phyloP scores from a whole-genome alignment of 1,140 invertebrate species.

The Cydia splendana region DNA sequence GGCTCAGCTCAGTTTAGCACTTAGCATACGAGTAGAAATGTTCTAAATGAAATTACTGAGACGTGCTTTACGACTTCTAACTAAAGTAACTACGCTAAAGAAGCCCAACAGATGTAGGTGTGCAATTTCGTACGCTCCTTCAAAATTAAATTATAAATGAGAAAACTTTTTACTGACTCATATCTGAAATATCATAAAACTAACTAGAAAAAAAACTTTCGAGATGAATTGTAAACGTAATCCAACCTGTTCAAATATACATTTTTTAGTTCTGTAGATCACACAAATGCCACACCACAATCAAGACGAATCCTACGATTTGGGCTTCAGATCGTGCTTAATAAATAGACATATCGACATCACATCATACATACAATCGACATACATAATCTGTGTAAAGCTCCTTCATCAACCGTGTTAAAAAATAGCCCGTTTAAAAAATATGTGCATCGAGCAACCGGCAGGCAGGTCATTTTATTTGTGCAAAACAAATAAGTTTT shows the following conservation, averaged over 20 bases:
- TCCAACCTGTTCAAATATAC: not conserved
- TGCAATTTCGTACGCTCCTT: conserved; percentile 35
- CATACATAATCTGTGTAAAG: not conserved
- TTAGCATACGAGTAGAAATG: conserved; percentile 25
- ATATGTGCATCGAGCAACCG: conserved; percentile 10
- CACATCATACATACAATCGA: not conserved
- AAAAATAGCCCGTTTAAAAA: conserved; percentile 9
- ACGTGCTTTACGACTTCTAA: conserved; percentile 13
- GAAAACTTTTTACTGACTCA: conserved; percentile 35
- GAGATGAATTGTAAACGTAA: not conserved
- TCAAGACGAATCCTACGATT: not conserved
- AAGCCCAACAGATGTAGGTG: conserved; percentile 34
- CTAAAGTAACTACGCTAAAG: conserved; percentile 3
- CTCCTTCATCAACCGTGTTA: not conserved
- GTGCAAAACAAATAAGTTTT: conserved; percentile 30
- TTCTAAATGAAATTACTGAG: conserved; percentile 24
- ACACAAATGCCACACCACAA: too few relatives aligned
- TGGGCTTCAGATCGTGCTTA: not conserved
- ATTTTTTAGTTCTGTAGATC: not conserved
- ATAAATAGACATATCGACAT: not conserved
- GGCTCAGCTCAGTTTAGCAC: conserved; percentile 14
- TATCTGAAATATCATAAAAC: not conserved
- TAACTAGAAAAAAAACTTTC: not conserved
- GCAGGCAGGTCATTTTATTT: conserved; percentile 29
- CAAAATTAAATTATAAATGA: conserved; percentile 19